A percentile compares a stretch with the other conserved stretches of the same genome.
phyloP scores from a whole-genome alignment of 2,888 invertebrate species.

The Caenorhabditis drosophilae region DNA sequence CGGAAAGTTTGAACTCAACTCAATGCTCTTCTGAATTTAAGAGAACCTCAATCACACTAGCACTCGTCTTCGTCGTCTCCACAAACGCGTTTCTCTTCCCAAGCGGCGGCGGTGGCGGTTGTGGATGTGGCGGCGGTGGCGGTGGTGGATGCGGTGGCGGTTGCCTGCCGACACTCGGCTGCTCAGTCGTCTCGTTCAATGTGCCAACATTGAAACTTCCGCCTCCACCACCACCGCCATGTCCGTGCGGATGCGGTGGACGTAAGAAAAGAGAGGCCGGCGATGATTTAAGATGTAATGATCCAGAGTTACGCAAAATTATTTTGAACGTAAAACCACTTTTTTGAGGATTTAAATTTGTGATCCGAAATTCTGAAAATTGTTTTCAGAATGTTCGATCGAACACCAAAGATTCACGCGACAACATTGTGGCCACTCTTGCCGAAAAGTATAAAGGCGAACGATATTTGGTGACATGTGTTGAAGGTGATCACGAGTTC shows the following conservation, averaged over 20 bases:
- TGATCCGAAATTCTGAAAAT: too few relatives aligned
- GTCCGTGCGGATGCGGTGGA: slow-evolving; percentile 42
- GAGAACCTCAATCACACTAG: too few relatives aligned
- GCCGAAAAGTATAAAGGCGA: slow-evolving; percentile 45
- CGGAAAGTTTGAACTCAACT: too few relatives aligned
- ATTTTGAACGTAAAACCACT: slow-evolving; percentile 36
- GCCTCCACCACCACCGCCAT: slow-evolving; percentile 45
- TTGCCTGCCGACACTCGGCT: slow-evolving; percentile 10
- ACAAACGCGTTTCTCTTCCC: slow-evolving; percentile 43
- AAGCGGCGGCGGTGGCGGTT: slow-evolving; percentile 40
- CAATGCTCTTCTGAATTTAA: too few relatives aligned
- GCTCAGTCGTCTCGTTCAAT: slow-evolving; percentile 32
- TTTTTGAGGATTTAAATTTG: background rate
- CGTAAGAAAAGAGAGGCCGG: slow-evolving; percentile 47
- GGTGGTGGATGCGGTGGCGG: slow-evolving; percentile 30
- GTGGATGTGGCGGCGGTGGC: slow-evolving; percentile 37
- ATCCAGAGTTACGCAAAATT: slow-evolving; percentile 45
- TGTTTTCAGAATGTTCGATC: slow-evolving; percentile 37
- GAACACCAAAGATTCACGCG: slow-evolving; percentile 43
- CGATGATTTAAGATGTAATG: slow-evolving; percentile 46
- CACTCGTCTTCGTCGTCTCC: slow-evolving; percentile 21
- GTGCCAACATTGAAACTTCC: slow-evolving; percentile 36
- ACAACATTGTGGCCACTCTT: slow-evolving; percentile 43
- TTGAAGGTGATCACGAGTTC: slow-evolving; percentile 46
- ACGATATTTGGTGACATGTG: slow-evolving; percentile 48